These are phyloP conservation scores for Diachasma alloeum DNA, from an alignment of 1,140 invertebrate genomes.

Conservation along the genomic window DNA sequence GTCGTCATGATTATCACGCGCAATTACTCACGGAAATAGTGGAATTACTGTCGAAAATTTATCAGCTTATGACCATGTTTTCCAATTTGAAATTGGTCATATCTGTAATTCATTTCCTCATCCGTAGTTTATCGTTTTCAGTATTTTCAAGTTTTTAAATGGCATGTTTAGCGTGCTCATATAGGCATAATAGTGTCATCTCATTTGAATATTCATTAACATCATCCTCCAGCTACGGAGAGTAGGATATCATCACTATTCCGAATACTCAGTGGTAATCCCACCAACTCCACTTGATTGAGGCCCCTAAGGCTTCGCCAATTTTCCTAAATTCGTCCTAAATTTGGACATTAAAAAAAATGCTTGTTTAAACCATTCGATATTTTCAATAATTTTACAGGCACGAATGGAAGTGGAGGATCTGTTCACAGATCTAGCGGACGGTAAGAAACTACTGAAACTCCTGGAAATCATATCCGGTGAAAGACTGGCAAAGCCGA, in stretches of 20 bases:
- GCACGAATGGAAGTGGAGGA: slow-evolving; percentile 96
- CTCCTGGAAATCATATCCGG: slow-evolving; percentile 99
- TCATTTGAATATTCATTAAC: neutral
- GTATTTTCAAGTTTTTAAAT: neutral
- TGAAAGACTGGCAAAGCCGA: slow-evolving; percentile 95
- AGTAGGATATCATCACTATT: neutral
- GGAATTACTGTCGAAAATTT: neutral
- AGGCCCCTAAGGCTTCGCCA: too few relatives aligned
- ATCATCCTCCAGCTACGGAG: neutral
- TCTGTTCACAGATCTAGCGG: slow-evolving; percentile 94
- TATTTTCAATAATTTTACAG: slow-evolving; percentile 61
- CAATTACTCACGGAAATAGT: slow-evolving; percentile 7
- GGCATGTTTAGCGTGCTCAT: neutral
- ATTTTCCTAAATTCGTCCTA: too few relatives aligned
- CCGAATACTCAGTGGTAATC: too few relatives aligned
- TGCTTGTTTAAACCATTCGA: too few relatives aligned
- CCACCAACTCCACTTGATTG: too few relatives aligned
- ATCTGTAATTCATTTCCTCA: neutral
- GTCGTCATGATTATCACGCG: neutral
- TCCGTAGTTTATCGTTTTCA: neutral
- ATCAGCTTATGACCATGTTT: neutral
- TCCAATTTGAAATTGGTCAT: neutral
- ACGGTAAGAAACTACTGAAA: slow-evolving; percentile 95
- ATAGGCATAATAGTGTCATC: neutral
- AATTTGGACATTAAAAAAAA: too few relatives aligned